Base-by-base conservation (phyloP, 1,140 invertebrate species). In the Drosophila novamexicana region DNA sequence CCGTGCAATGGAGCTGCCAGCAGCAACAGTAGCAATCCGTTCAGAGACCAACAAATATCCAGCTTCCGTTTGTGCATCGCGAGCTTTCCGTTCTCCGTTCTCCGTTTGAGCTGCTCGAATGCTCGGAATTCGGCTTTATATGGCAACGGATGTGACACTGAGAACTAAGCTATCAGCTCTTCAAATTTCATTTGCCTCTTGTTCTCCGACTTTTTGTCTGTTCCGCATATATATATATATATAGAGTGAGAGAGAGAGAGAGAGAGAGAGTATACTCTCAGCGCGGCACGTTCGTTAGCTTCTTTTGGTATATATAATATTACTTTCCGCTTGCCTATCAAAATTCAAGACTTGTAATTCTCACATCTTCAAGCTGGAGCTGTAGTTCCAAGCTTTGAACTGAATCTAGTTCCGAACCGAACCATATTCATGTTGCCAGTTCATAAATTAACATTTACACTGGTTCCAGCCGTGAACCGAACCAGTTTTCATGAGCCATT, bases 151-250 rank as follows among this genome's bases (percentile, higher is more conserved):
- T 45, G 22, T 54, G 52, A 29, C 42, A 66, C 57, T 36, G 57
- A 59, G 42, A 45, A 47, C 6, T 44, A 56, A 54, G 32, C 57
- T 71, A 66, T 66, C 69, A 66, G 68, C 61, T 57, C 29, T 37
- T 49, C 32, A 54, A 37, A 50, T 49, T 34, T 68, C 40, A n/a
- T 42, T 42, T 50, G 10, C 18, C 39, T 44, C 14, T 18, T 58
- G 29, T 50, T 50, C 49, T 37, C 47, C 36, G 18, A 39, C 7
- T 58, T 39, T 49, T 49, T 47, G 16, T 49, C 32, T 50, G 36
- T 42, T 58, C 22, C 18, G 18, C 18, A 18, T 18, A 29, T 49
- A 3, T 49, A 54, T n/a, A 39, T 18, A 7, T 56, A 2, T 40
- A 56, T 14, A 14, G 0, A 14, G 0, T 0, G 14, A 14, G 0